Percentiles rank a stretch among this genome's conserved stretches.
Conservation (phyloP, 2,113 vertebrate species). For the Synodontis membranacea region DNA sequence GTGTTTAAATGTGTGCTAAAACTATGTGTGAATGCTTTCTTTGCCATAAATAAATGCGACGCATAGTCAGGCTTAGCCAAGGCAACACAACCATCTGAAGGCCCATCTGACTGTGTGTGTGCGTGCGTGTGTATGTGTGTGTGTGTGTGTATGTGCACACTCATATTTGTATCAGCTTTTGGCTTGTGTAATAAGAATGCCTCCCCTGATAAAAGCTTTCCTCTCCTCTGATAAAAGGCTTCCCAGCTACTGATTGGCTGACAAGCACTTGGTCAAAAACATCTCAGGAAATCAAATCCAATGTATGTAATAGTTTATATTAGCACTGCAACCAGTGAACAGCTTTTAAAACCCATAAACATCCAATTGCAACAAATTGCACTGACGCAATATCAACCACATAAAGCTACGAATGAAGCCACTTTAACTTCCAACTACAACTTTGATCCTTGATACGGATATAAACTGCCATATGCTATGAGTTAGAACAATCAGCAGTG, state of each 20-base stretch:
- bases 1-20: background rate
- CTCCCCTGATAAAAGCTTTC: conserved; percentile 49
- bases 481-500: background rate
- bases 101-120: background rate
- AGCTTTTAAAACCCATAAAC: background rate
- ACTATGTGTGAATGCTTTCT: conserved; percentile 1
- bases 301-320: background rate
- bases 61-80: conserved; percentile 1
- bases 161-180: conserved; percentile 44
- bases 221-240: conserved; percentile 22
- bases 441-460: conserved; percentile 3
- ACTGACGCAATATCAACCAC: background rate
- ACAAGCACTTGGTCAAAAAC: conserved; percentile 20
- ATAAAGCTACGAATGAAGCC: conserved; percentile 9
- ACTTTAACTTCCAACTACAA: background rate
- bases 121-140: background rate
- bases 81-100: conserved; percentile 5
- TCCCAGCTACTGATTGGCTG: conserved; percentile 20
- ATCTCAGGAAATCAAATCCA: conserved; percentile 18
- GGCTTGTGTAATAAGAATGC: conserved; percentile 40
- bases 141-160: conserved; percentile 18
- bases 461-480: background rate
- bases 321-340: conserved; percentile 10
- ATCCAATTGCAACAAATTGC: conserved; percentile 31
- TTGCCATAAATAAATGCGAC: background rate